phyloP scores from a whole-genome alignment of 2,113 vertebrate species.

The Platanista minor region DNA sequence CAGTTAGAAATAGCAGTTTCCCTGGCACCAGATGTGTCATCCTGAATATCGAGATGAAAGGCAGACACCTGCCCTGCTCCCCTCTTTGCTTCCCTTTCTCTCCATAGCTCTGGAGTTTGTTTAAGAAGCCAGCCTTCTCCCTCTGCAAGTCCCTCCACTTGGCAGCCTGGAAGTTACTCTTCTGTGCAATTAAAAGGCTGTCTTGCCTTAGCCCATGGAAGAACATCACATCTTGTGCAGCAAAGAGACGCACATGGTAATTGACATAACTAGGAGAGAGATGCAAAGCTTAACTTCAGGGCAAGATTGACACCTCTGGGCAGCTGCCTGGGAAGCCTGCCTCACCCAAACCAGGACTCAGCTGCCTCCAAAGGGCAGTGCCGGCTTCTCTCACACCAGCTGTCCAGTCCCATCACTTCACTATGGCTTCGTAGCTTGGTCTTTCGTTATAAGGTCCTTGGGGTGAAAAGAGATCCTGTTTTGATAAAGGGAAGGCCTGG shows the following conservation, averaged over 20 bases:
- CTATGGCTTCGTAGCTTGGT: background rate
- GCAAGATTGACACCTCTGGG: background rate
- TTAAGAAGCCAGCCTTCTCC: slow-evolving; percentile 28
- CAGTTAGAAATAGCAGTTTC: slow-evolving; percentile 46
- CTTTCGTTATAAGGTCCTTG: background rate
- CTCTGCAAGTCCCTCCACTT: slow-evolving; percentile 2
- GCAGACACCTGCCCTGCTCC: slow-evolving; percentile 56
- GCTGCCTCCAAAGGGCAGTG: background rate
- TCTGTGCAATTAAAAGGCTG: slow-evolving; percentile 36
- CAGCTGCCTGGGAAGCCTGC: background rate
- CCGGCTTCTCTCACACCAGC: background rate
- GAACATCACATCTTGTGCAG: background rate
- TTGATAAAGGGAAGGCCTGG: background rate
- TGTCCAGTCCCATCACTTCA: background rate
- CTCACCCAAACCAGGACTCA: background rate
- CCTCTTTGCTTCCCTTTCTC: background rate
- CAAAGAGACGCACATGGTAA: background rate
- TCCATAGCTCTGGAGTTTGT: slow-evolving; percentile 33
- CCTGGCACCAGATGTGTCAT: slow-evolving; percentile 70
- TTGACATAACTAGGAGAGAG: background rate
- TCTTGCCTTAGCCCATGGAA: background rate
- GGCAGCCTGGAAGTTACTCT: slow-evolving; percentile 34
- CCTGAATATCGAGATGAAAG: slow-evolving; percentile 58
- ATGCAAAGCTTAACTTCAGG: background rate
- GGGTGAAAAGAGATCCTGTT: background rate